Conservation (phyloP, 2,113 vertebrate genomes). For the Perognathus longimembris region DNA sequence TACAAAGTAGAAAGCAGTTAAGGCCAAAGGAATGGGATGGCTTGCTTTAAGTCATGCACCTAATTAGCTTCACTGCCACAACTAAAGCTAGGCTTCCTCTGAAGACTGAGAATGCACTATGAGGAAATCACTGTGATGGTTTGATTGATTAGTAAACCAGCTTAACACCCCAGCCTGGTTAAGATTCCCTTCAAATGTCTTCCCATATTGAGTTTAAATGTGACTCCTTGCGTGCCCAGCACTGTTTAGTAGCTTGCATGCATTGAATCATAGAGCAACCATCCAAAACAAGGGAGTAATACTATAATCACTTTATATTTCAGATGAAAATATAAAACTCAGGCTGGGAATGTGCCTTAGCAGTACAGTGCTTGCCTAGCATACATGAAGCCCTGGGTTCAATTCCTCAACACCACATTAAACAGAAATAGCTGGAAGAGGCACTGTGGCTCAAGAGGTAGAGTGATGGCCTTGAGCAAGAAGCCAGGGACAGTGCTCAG, state of each 20-base stretch:
- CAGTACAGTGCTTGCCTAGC: too few species aligned
- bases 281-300: neutral
- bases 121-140: neutral
- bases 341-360: too few species aligned
- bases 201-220: slow-evolving; percentile 29
- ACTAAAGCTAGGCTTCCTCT: neutral
- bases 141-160: neutral
- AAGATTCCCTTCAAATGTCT: neutral
- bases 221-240: neutral
- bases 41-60: neutral
- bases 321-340: slow-evolving; percentile 15
- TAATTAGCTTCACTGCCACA: neutral
- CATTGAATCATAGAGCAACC: neutral
- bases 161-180: neutral
- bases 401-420: too few species aligned
- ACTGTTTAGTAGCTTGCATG: neutral
- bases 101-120: neutral
- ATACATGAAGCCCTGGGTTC: too few species aligned
- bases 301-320: neutral
- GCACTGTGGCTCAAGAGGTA: too few species aligned
- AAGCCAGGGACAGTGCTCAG: too few species aligned
- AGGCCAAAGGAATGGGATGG: neutral
- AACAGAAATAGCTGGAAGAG: too few species aligned
- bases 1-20: neutral
- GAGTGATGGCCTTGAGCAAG: too few species aligned